Evolutionary conservation across 2,888 invertebrate genomes (phyloP).

Genomic region (Parapristionchus giblindavisi): DNA sequence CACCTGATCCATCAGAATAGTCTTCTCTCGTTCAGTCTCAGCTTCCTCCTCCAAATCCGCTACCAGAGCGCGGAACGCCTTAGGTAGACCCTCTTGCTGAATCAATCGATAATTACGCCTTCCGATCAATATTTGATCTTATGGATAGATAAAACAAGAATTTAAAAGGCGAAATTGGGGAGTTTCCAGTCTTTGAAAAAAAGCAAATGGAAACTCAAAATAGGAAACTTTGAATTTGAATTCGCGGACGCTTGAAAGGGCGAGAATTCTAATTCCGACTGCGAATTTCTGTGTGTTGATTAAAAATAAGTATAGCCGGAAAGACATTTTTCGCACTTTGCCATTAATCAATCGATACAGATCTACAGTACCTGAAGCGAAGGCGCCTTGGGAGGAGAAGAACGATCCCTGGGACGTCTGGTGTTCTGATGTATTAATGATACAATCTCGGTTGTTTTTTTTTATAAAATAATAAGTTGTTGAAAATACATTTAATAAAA

Average conservation of each 20-base stretch:
- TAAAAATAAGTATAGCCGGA: too few relatives aligned
- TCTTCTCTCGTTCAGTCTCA: neutral
- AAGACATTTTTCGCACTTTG: too few relatives aligned
- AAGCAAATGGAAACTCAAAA: neutral
- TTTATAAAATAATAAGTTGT: neutral
- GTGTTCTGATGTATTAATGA: neutral
- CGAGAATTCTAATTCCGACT: neutral
- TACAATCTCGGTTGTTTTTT: neutral
- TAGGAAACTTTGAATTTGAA: neutral
- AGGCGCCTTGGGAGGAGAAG: conserved; percentile 14
- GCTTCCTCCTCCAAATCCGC: conserved; percentile 21
- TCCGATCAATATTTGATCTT: too few relatives aligned
- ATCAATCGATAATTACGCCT: too few relatives aligned
- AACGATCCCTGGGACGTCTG: neutral
- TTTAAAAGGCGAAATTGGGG: neutral
- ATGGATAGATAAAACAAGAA: neutral
- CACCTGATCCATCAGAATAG: conserved; percentile 3
- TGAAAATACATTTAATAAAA: neutral
- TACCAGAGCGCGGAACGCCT: conserved; percentile 27
- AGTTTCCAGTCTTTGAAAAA: neutral
- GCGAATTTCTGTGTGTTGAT: neutral
- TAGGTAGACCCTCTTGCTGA: conserved; percentile 22
- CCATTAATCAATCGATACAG: neutral
- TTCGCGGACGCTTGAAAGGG: neutral
- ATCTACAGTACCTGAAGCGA: conserved; percentile 24